Base-by-base conservation (phyloP, 1,140 invertebrate genomes). In the Idris sp. region DNA sequence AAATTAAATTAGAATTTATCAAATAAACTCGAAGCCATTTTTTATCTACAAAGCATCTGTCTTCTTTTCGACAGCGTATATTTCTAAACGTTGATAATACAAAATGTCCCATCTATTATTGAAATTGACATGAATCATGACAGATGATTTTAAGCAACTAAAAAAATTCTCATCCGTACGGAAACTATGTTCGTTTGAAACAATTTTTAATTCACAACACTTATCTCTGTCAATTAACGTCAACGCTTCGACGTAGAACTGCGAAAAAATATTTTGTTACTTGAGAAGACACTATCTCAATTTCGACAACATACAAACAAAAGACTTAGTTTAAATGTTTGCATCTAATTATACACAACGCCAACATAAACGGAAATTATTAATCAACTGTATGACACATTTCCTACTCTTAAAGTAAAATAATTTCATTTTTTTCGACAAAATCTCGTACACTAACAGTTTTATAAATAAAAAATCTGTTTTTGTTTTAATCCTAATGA, bases 211-310 rank as follows among this genome's bases (percentile, higher is more conserved):
- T 35, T 49, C 46, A 9, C 2, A 25, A 35, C 16, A 19, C 15
- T 48, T 11, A 22, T 10, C 25, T 49, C 10, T 36, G 46, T 49
- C 46, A 49, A 49, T 49, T 49, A 35, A 14, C 46, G 16, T 49
- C 46, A 19, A 49, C 13, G 31, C 46, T 10, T 49, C 46, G 13
- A 49, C 13, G 31, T 36, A 30, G 25, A 35, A 35, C 35, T 14
- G 28, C 22, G 31, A 31, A 49, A 49, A 30, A 49, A 49, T 49
- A 35, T 35, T 49, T 49, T 22, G 46, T n/a, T 1, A 0, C 8
- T 2, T 25, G 25, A 35, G 19, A 49, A 44, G 14, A n/a, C 14
- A 30, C 15, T 15, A n/a, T 10, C 33, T 4, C 19, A 40, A 53
- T 40, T 26, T 6, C 25, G 8, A 40, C 22, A 18, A 16, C 22